Conservation (phyloP, 2,888 invertebrate species). For the Orchestes rusci region DNA sequence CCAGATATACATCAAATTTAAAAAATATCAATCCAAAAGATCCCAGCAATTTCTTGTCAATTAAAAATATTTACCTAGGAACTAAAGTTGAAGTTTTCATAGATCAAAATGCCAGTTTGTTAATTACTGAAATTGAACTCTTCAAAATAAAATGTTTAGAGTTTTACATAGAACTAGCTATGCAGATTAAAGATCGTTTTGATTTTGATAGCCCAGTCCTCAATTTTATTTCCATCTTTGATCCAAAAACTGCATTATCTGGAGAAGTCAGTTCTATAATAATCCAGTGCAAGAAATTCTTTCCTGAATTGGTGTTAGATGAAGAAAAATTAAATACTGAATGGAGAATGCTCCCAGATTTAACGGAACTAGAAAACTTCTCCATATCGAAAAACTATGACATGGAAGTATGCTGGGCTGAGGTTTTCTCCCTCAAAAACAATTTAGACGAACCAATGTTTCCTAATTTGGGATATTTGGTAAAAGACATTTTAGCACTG, state of each 20-base stretch:
- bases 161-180: slow-evolving; percentile 9
- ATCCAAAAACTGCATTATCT: slow-evolving; percentile 2
- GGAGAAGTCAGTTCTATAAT: slow-evolving; percentile 1
- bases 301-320: slow-evolving; percentile 4
- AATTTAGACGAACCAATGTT: slow-evolving; percentile 7
- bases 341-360: slow-evolving; percentile 9
- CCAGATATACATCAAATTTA: slow-evolving; percentile 2
- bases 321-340: slow-evolving; percentile 9
- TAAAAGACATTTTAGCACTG: slow-evolving; percentile 6
- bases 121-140: slow-evolving; percentile 5
- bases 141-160: too few relatives aligned
- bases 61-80: slow-evolving; percentile 8
- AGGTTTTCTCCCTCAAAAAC: slow-evolving; percentile 6
- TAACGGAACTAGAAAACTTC: background rate
- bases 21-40: slow-evolving; percentile 8
- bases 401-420: slow-evolving; percentile 6
- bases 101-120: slow-evolving; percentile 7
- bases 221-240: slow-evolving; percentile 3
- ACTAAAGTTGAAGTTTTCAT: slow-evolving; percentile 8
- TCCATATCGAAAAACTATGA: background rate
- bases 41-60: slow-evolving; percentile 2
- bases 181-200: slow-evolving; percentile 9
- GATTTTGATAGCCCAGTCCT: slow-evolving; percentile 5
- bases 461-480: slow-evolving; percentile 4
- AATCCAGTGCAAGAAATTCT: background rate